Evolutionary conservation across 2,888 invertebrate species (phyloP).

Genomic region (Autographa gamma): DNA sequence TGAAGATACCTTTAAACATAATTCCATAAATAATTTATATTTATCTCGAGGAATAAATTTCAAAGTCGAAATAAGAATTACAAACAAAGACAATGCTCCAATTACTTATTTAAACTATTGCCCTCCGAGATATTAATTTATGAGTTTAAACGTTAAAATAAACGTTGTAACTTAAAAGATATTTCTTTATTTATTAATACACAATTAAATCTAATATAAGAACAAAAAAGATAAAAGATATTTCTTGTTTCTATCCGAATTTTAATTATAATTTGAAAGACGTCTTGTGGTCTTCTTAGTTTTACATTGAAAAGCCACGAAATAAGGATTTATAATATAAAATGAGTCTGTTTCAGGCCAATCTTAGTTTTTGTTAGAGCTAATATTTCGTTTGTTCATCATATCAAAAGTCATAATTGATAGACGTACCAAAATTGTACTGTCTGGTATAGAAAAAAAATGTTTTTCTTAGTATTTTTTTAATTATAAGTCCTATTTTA

Average conservation of each 20-base stretch:
- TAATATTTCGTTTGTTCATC: not conserved
- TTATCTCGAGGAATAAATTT: not conserved
- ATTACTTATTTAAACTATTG: conserved; percentile 24
- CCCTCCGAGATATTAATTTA: conserved; percentile 10
- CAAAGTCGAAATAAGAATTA: not conserved
- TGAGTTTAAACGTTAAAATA: not conserved
- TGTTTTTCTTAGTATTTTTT: too few species aligned
- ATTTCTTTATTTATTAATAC: too few species aligned
- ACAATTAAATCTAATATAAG: too few species aligned
- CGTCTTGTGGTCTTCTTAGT: conserved; percentile 5
- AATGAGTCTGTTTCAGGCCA: not conserved
- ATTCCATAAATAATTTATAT: too few species aligned
- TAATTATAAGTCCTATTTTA: too few species aligned
- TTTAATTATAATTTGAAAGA: conserved; percentile 6
- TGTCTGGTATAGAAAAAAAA: too few species aligned
- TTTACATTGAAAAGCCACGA: not conserved
- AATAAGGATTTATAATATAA: not conserved
- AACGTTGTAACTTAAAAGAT: conserved; percentile 19
- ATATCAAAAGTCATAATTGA: not conserved
- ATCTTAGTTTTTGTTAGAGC: not conserved
- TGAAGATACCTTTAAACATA: too few species aligned
- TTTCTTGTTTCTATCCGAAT: conserved; percentile 32
- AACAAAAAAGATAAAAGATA: conserved; percentile 28
- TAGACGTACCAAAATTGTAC: not conserved
- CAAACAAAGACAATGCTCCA: conserved; percentile 7